Base-by-base conservation (phyloP, 2,888 invertebrate genomes). In the Anarsia innoxiella region DNA sequence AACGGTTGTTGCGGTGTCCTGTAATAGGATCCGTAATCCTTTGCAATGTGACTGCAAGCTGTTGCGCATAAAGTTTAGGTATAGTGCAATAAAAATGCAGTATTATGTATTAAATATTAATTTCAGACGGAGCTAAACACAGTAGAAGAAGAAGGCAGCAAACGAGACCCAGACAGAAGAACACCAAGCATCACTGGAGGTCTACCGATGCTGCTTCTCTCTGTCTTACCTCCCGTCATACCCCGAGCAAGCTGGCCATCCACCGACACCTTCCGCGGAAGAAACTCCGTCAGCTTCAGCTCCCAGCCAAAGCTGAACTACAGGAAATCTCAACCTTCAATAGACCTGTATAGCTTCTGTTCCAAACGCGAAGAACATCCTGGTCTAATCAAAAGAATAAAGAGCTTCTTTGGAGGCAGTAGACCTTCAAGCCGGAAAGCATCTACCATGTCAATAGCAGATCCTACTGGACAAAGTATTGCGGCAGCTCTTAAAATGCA, bases 201-300 rank as follows among this genome's bases (percentile, higher is more conserved):
- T 11, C 73, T 91, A 12, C 92, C 92, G 0, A 86, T 91, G 72
- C 78, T 92, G 5, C 71, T 92, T 16, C 86, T 92, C 1, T 91
- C 91, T 11, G 91, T 92, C 4, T 75, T 92, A 0, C 92, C 92
- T 0, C 91, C 92, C 1, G 91, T 92, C 34, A 92, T 92, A 36
- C 92, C 92, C 0, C 84, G 92, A 27, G 92, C 92, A 3, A 91
- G 91, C 65, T 92, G 92, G 92, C 92, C 92, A 0, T 91, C 91
- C 8, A 89, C 91, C 0, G 90, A 91, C 53, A 88, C 87, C 29
- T 87, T 83, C 66, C 80, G 87, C 40, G 86, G 88, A 0, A 65
- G 89, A 11, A 86, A 88, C 47, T 89, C 89, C 1, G 88, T 90
- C 39, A 89, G 88, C 37, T 90, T 90, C 56, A 89, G 89, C 54